A percentile compares a stretch with the other conserved stretches of the same genome.
These are phyloP conservation scores for Nannoperca australis DNA, from an alignment of 2,797 vertebrate genomes.

Conservation along the genomic window DNA sequence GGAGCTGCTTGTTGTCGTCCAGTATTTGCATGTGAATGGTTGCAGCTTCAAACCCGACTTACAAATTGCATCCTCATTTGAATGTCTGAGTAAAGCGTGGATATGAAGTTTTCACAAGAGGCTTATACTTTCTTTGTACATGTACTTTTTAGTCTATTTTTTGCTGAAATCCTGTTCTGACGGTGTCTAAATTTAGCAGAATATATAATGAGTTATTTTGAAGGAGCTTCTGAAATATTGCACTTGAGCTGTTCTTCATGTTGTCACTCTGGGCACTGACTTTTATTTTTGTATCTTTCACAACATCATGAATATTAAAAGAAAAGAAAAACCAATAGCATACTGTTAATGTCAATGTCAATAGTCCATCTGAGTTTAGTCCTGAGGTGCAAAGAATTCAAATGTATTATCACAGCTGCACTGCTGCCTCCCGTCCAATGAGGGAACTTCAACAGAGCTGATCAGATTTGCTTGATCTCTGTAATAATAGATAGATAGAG, in stretches of 20 bases:
- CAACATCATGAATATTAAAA: neutral
- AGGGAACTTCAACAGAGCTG: too few species aligned
- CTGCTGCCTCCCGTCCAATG: neutral
- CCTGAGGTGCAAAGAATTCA: too few species aligned
- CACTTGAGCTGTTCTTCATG: slow-evolving; percentile 4
- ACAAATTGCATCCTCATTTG: slow-evolving; percentile 57
- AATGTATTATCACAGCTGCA: neutral
- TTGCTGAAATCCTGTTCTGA: slow-evolving; percentile 18
- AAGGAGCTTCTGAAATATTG: slow-evolving; percentile 27
- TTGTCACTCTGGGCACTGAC: neutral
- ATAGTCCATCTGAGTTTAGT: neutral
- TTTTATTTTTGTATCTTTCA: neutral
- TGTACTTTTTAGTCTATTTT: slow-evolving; percentile 23
- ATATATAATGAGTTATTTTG: slow-evolving; percentile 46
- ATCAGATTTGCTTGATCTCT: too few species aligned
- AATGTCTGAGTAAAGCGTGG: slow-evolving; percentile 31
- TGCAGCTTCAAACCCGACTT: slow-evolving; percentile 45
- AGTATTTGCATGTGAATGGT: slow-evolving; percentile 71
- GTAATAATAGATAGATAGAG: too few species aligned
- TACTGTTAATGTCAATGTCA: neutral
- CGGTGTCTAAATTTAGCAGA: slow-evolving; percentile 50
- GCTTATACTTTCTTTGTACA: slow-evolving; percentile 4
- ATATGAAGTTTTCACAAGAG: slow-evolving; percentile 33
- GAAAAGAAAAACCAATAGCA: neutral
- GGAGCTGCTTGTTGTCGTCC: slow-evolving; percentile 12